Conservation (phyloP, 2,113 vertebrate genomes). For the Myiopsitta monachus region DNA sequence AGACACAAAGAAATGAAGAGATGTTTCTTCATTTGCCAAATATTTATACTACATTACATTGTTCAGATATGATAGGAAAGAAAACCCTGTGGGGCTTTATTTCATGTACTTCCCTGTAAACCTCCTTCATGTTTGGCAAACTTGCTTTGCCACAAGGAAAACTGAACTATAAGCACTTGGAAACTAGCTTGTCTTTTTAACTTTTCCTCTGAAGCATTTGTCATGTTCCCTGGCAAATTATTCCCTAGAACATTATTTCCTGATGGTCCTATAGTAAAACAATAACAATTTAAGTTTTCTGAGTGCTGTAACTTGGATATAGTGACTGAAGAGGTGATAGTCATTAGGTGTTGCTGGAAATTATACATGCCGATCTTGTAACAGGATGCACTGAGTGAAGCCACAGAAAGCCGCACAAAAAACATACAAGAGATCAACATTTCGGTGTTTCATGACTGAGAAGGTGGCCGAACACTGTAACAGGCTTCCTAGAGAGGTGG, state of each 20-base stretch:
- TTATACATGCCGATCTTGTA: not conserved
- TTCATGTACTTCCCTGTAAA: not conserved
- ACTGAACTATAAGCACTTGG: not conserved
- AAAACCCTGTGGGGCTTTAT: not conserved
- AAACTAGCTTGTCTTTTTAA: not conserved
- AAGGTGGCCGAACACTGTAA: not conserved
- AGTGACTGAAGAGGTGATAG: not conserved
- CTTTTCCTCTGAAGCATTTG: not conserved
- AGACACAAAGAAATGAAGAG: not conserved
- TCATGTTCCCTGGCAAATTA: not conserved
- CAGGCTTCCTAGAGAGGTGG: not conserved
- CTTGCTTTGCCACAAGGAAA: not conserved
- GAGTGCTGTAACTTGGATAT: not conserved
- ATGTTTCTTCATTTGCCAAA: not conserved
- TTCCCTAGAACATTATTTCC: not conserved
- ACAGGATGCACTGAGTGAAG: not conserved
- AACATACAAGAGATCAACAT: not conserved
- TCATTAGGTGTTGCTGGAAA: not conserved
- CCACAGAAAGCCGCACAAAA: not conserved
- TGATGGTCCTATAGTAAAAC: not conserved
- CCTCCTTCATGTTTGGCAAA: not conserved
- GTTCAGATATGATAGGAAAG: not conserved
- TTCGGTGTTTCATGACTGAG: not conserved
- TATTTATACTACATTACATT: not conserved
- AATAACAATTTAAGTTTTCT: not conserved